These are phyloP conservation scores for Smutsia temminckii DNA, from an alignment of 2,797 vertebrate genomes.

Conservation along the genomic window DNA sequence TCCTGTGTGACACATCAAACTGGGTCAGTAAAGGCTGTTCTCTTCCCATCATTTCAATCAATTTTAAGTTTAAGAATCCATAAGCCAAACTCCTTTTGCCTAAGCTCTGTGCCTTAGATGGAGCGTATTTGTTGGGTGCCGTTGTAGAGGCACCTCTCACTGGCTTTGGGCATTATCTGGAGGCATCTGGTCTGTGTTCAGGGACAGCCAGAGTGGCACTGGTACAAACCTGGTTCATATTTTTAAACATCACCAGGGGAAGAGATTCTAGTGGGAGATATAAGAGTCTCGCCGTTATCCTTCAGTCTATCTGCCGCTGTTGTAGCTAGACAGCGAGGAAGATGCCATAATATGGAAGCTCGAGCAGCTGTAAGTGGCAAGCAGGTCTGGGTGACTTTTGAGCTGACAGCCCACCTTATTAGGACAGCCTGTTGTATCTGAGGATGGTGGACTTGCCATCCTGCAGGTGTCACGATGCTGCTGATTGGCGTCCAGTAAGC, in stretches of 20 bases:
- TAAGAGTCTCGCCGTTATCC: not conserved
- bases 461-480: not conserved
- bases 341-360: not conserved
- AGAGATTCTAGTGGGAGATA: not conserved
- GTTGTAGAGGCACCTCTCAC: not conserved
- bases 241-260: not conserved
- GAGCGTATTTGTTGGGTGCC: not conserved
- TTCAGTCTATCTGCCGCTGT: not conserved
- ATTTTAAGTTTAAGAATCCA: not conserved
- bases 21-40: not conserved
- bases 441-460: not conserved
- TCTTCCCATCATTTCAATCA: not conserved
- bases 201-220: not conserved
- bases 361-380: not conserved
- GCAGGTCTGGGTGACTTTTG: not conserved
- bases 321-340: not conserved
- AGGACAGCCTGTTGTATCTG: rapidly evolving
- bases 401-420: not conserved
- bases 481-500: not conserved
- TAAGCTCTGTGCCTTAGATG: not conserved
- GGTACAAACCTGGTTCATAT: not conserved
- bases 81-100: not conserved
- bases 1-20: not conserved
- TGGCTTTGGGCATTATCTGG: not conserved
- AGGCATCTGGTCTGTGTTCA: not conserved